phyloP scores from a whole-genome alignment of 2,113 vertebrate species.

The Thermophis baileyi region DNA sequence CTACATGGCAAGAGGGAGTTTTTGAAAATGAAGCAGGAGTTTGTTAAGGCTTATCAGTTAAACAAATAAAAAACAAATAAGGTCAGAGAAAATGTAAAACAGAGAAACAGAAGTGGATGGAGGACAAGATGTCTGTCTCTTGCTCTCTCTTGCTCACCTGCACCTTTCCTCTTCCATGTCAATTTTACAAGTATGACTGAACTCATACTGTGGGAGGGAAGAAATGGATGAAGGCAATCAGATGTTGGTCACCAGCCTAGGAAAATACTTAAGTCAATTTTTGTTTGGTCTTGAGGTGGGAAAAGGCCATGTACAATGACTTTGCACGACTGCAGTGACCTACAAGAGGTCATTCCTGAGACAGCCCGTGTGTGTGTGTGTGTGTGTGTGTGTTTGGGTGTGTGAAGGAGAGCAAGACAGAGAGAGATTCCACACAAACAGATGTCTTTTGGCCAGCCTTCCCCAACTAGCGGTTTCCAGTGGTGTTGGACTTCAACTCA shows the following conservation, averaged over 20 bases:
- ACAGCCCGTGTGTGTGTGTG: background rate
- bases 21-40: constrained; percentile 50
- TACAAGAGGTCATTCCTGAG: accelerated
- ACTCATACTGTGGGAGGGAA: background rate
- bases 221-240: background rate
- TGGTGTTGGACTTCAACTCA: background rate
- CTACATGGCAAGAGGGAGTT: constrained; percentile 63
- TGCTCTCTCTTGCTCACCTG: background rate
- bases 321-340: constrained; percentile 2
- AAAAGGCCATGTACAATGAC: background rate
- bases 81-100: constrained; percentile 50
- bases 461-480: background rate
- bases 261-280: background rate
- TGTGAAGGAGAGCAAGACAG: constrained; percentile 25
- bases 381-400: background rate
- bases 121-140: constrained; percentile 53
- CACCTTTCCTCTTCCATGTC: background rate
- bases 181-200: background rate
- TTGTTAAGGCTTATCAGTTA: background rate
- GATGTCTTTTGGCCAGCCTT: constrained; percentile 18
- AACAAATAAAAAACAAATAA: background rate
- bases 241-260: background rate
- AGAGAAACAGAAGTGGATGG: constrained; percentile 56
- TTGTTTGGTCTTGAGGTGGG: background rate
- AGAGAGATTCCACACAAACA: constrained; percentile 52